These are phyloP conservation scores for Pollenia angustigena DNA, from an alignment of 2,888 invertebrate species.

Conservation along the genomic window DNA sequence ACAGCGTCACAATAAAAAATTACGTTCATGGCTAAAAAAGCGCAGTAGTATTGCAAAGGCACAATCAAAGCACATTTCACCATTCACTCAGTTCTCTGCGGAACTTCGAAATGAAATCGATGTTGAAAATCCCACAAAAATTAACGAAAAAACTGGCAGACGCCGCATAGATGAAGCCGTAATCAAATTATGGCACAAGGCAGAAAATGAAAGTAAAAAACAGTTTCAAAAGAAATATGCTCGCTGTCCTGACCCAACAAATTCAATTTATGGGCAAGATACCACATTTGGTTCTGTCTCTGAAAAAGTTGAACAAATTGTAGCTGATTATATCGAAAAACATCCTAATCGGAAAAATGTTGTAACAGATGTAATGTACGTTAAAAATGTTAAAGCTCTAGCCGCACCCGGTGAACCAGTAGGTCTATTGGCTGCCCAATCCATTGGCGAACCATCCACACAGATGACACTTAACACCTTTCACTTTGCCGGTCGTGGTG, in stretches of 20 bases:
- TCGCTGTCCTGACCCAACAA: conserved; percentile 90
- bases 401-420: conserved; percentile 98
- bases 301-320: conserved; percentile 90
- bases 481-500: conserved; percentile 99
- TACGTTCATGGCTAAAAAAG: conserved; percentile 87
- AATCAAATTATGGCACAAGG: conserved; percentile 88
- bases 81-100: conserved; percentile 87
- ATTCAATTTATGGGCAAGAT: conserved; percentile 89
- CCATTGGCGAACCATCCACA: conserved; percentile 99
- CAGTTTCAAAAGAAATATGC: conserved; percentile 84
- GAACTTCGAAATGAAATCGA: conserved; percentile 85
- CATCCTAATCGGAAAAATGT: conserved; percentile 83
- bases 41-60: background rate
- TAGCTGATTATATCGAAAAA: conserved; percentile 86
- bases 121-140: conserved; percentile 84
- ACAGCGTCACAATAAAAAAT: conserved; percentile 86
- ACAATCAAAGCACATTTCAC: conserved; percentile 75
- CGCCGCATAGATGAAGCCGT: conserved; percentile 86
- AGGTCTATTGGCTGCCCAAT: conserved; percentile 95
- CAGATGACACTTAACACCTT: conserved; percentile 99
- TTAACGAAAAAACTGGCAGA: conserved; percentile 86
- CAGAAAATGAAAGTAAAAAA: conserved; percentile 86
- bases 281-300: conserved; percentile 92
- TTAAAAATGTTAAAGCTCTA: conserved; percentile 91
- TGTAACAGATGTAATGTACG: conserved; percentile 89